Base-by-base conservation (phyloP, 2,888 invertebrate genomes). In the Euphydryas editha region DNA sequence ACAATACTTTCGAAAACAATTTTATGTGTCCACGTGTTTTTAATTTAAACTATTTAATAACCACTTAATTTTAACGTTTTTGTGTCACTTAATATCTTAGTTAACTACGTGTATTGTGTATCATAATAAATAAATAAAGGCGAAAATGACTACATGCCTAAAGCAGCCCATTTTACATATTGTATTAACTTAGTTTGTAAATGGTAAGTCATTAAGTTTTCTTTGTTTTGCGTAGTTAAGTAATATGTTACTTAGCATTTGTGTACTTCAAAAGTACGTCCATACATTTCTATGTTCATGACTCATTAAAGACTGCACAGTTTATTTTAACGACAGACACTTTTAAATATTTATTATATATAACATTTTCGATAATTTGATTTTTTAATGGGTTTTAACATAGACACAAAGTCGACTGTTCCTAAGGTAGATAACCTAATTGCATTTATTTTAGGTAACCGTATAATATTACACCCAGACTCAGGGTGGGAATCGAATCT, bases 231-330 rank as follows among this genome's bases (percentile, higher is more conserved):
- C 65, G 55, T 47, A 61, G 65, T 64, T 71, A 71, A 74, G 73
- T 75, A 73, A 73, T 73, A 72, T 67, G 71, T 75, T 71, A 73
- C 70, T 72, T 72, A 73, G 73, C 73, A 72, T 72, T 70, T 68
- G 68, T 72, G 67, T 69, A 72, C 71, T 71, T 72, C 67, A 65
- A 70, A 72, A 65, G 73, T 67, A 62, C 69, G 65, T 67, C 72
- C 73, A 74, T 72, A 76, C 67, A 71, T 73, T 75, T 74, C 72
- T 68, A 59, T 72, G 65, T 72, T 71, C 72, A 76, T 73, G 73
- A 75, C 70, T 72, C 72, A 73, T 73, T 73, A 72, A 73, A 57
- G 66, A 13, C 44, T 8, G 2, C 62, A 58, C 58, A 66, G 66
- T 18, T 21, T 2, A 59, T 1, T 44, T 21, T 17, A 18, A 7